Evolutionary conservation across 1,140 invertebrate genomes (phyloP), one percentile per base, ranked within the genome.

Genomic region (Prorops nasuta): DNA sequence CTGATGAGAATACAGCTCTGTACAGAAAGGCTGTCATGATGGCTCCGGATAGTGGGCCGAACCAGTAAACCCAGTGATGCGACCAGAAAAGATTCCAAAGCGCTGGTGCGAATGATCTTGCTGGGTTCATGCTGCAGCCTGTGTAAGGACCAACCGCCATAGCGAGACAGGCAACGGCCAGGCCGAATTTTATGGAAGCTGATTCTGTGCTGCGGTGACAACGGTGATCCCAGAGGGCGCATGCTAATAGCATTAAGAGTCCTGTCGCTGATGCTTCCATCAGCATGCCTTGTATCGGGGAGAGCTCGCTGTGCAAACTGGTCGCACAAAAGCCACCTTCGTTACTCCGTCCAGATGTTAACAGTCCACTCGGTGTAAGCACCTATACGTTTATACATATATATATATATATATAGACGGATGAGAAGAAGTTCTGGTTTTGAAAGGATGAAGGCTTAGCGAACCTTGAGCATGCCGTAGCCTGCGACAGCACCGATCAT

Each of bases 61-160:
- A 63, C 79, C 80, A 82, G 42, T 63, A 78, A 17, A 78, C 44
- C 90, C 91, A 94, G 40, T 91, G 88, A 45, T 80, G 49, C 0
- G 65, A 49, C 84, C 89, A 94, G 20, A 81, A 73, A 12, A 80
- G 81, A 44, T 85, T 85, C 69, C 91, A 86, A 1, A 92, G 55
- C 0, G 89, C 90, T 0, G 91, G 90, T 0, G 80, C 90, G 28
- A 93, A 83, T 24, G 86, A 86, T 56, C 90, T 82, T 1, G 85
- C 90, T 0, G 90, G 89, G 66, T 93, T 93, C 88, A 93, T 89
- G 61, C 88, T 88, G 36, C 85, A 85, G 1, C 89, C 88, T 3
- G 89, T 90, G 54, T 83, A 88, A 10, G 75, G 78, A 1, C 78
- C 82, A 7, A 77, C 69, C 0, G 74, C 67, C 0, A 74, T 69